Conservation (phyloP, 1,140 invertebrate genomes). For the Cydia fagiglandana region DNA sequence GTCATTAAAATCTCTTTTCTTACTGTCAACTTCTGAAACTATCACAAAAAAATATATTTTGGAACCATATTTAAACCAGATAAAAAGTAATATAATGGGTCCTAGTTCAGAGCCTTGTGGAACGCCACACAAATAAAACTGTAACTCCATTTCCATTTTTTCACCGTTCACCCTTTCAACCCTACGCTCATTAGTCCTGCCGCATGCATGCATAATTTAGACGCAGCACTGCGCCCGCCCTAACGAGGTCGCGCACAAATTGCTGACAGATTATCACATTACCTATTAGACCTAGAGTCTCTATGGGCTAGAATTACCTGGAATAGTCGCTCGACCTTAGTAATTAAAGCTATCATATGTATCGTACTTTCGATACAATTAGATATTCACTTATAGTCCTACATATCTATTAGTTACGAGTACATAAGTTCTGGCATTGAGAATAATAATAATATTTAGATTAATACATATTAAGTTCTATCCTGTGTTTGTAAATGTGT, state of each 20-base stretch:
- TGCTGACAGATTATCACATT: slow-evolving; percentile 30
- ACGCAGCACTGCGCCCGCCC: slow-evolving; percentile 2
- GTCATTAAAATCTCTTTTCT: too few species aligned
- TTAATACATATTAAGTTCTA: too few species aligned
- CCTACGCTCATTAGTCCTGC: slow-evolving; percentile 12
- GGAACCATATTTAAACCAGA: too few species aligned
- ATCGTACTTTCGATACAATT: too few species aligned
- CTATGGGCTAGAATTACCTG: neutral
- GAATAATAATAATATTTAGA: too few species aligned
- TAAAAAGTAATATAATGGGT: neutral
- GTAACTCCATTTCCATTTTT: neutral
- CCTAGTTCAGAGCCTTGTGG: neutral
- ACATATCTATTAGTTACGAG: too few species aligned
- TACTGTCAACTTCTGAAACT: too few species aligned
- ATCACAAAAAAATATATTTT: too few species aligned
- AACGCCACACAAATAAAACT: slow-evolving; percentile 2
- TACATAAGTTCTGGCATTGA: too few species aligned
- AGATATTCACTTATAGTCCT: too few species aligned
- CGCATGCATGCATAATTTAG: slow-evolving; percentile 22
- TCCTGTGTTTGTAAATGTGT: too few species aligned
- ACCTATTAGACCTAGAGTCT: neutral
- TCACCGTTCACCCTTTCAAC: neutral
- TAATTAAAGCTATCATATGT: neutral
- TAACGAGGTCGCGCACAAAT: slow-evolving; percentile 12
- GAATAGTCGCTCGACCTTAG: neutral